A percentile compares a stretch with the other conserved stretches of the same genome.
These are phyloP conservation scores for Protosalanx chinensis DNA, from an alignment of 2,797 vertebrate species.

Conservation along the genomic window DNA sequence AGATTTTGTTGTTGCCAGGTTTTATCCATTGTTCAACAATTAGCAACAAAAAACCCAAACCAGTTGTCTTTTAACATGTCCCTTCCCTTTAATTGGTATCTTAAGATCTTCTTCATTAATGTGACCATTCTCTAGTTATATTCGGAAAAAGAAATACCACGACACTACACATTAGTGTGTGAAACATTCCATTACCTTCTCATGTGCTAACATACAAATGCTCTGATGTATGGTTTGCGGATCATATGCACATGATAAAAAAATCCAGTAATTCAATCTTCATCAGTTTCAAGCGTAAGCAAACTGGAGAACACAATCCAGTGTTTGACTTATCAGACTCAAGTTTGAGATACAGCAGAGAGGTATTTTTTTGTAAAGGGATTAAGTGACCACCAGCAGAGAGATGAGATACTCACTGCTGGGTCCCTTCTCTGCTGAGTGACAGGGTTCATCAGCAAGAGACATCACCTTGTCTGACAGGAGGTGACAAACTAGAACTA, in stretches of 20 bases:
- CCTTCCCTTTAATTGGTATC: too few relatives aligned
- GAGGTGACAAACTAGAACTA: slow-evolving; percentile 56
- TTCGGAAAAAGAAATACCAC: too few relatives aligned
- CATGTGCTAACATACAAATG: too few relatives aligned
- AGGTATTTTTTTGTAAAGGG: slow-evolving; percentile 16
- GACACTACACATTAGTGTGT: too few relatives aligned
- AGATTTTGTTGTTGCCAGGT: too few relatives aligned
- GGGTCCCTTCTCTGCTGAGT: slow-evolving; percentile 48
- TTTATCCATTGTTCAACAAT: too few relatives aligned
- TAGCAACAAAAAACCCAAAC: too few relatives aligned
- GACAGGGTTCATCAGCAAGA: slow-evolving; percentile 55
- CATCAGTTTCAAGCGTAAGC: background rate
- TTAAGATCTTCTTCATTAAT: too few relatives aligned
- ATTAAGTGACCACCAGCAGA: slow-evolving; percentile 20
- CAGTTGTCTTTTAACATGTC: too few relatives aligned
- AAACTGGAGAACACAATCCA: background rate
- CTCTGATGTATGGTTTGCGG: too few relatives aligned
- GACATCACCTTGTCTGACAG: slow-evolving; percentile 47
- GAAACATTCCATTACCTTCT: too few relatives aligned
- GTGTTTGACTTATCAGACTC: background rate
- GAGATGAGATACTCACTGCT: slow-evolving; percentile 52
- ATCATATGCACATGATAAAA: background rate
- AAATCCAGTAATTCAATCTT: background rate
- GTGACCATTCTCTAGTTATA: too few relatives aligned
- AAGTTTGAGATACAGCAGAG: background rate